These are phyloP conservation scores for Drosophila anomalata DNA, from an alignment of 2,888 invertebrate genomes.

Conservation along the genomic window DNA sequence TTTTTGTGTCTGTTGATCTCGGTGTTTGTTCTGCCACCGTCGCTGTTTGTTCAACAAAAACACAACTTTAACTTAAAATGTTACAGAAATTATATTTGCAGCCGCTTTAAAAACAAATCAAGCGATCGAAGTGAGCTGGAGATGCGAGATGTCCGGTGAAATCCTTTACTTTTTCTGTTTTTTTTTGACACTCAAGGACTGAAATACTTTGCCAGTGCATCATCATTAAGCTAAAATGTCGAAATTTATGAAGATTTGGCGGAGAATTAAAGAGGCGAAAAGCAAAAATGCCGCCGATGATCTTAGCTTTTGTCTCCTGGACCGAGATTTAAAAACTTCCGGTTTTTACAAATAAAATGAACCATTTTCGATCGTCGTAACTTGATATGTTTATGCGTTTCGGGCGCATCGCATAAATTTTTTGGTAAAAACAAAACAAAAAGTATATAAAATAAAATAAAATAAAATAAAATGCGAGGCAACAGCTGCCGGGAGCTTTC, in stretches of 20 bases:
- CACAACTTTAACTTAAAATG: constrained; percentile 57
- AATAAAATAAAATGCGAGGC: constrained; percentile 28
- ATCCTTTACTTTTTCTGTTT: constrained; percentile 19
- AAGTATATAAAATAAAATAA: not conserved
- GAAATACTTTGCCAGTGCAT: constrained; percentile 26
- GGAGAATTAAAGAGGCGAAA: constrained; percentile 24
- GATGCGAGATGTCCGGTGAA: constrained; percentile 12
- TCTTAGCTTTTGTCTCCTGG: constrained; percentile 26
- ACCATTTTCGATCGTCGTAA: constrained; percentile 62
- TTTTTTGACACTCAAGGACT: constrained; percentile 19
- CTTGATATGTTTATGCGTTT: constrained; percentile 75
- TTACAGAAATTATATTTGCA: constrained; percentile 71
- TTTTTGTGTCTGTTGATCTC: constrained; percentile 41
- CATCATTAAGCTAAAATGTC: constrained; percentile 37
- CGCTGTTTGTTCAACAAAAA: constrained; percentile 69
- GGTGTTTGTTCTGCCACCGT: constrained; percentile 53
- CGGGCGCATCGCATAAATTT: constrained; percentile 53
- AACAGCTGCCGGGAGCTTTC: constrained; percentile 54
- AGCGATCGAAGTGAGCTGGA: constrained; percentile 52
- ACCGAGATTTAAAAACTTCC: constrained; percentile 68
- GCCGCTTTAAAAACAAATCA: constrained; percentile 57
- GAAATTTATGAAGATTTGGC: constrained; percentile 45
- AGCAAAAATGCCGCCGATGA: constrained; percentile 34
- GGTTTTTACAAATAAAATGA: constrained; percentile 51
- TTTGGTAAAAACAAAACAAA: constrained; percentile 34